phyloP scores from a whole-genome alignment of 2,888 invertebrate genomes.

The Seira musarum region DNA sequence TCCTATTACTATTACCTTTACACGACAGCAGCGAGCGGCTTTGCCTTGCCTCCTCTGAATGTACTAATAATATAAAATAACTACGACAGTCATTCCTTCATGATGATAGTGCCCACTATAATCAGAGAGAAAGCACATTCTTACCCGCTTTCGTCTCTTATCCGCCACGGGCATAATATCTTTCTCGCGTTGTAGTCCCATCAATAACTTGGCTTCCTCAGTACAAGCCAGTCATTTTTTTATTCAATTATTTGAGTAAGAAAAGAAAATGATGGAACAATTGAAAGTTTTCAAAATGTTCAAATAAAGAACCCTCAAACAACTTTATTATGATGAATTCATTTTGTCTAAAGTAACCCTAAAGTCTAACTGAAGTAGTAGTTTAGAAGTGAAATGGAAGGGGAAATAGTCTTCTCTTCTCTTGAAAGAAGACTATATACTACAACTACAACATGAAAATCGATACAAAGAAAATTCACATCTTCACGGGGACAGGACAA shows the following conservation, averaged over 20 bases:
- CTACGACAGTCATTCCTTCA: not conserved
- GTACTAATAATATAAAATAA: not conserved
- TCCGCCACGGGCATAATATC: not conserved
- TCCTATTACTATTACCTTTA: conserved; percentile 12
- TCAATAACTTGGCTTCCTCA: conserved; percentile 3
- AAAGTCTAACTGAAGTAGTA: no score
- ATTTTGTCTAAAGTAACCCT: not conserved
- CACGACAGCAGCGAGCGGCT: not conserved
- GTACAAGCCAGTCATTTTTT: not conserved
- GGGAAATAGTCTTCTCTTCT: no score
- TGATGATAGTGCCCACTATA: not conserved
- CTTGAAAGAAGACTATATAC: no score
- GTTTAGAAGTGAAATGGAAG: no score
- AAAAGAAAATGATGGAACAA: not conserved
- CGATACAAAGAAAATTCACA: not conserved
- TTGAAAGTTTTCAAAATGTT: not conserved
- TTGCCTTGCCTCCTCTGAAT: not conserved
- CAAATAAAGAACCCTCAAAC: not conserved
- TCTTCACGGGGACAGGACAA: not conserved
- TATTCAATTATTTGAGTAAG: not conserved
- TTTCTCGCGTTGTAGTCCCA: not conserved
- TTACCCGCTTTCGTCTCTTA: not conserved
- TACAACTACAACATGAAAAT: not conserved
- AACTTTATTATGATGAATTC: not conserved
- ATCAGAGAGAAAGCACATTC: not conserved